These are phyloP conservation scores for Operophtera brumata DNA, from an alignment of 2,888 invertebrate species.

Conservation along the genomic window DNA sequence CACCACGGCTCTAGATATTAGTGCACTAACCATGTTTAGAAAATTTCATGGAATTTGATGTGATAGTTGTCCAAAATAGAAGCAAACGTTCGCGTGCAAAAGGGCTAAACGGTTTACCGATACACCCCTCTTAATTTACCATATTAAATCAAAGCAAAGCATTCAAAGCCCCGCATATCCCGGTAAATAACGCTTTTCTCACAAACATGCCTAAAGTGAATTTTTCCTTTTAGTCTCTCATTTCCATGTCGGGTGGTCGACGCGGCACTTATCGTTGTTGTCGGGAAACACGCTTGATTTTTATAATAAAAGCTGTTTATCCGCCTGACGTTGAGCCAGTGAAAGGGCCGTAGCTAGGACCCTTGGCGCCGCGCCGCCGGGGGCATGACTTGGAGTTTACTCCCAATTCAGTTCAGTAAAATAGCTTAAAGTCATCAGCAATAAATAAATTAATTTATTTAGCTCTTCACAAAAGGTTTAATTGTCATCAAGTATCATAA, in stretches of 20 bases:
- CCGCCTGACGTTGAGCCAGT: conserved; percentile 46
- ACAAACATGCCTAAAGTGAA: conserved; percentile 42
- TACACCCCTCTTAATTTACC: no score
- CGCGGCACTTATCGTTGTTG: conserved; percentile 37
- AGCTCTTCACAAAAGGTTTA: no score
- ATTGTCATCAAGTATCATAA: no score
- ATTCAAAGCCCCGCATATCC: conserved; percentile 19
- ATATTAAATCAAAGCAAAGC: conserved; percentile 22
- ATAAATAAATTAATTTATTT: no score
- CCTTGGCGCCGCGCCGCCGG: conserved; percentile 16
- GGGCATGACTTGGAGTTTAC: conserved; percentile 5
- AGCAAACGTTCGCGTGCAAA: no score
- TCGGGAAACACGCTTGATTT: conserved; percentile 51
- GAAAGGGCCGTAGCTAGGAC: conserved; percentile 20
- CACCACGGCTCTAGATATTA: no score
- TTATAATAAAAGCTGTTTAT: conserved; percentile 64
- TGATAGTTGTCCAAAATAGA: no score
- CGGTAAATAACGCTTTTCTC: conserved; percentile 36
- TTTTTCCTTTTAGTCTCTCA: conserved; percentile 49
- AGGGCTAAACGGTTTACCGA: no score
- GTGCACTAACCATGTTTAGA: no score
- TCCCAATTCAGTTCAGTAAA: background rate
- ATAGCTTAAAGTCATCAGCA: background rate
- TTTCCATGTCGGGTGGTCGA: conserved; percentile 50
- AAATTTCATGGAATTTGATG: no score